A percentile compares a stretch with the other conserved stretches of the same genome.
phyloP scores from a whole-genome alignment of 2,113 vertebrate genomes.

The Dipodomys merriami region DNA sequence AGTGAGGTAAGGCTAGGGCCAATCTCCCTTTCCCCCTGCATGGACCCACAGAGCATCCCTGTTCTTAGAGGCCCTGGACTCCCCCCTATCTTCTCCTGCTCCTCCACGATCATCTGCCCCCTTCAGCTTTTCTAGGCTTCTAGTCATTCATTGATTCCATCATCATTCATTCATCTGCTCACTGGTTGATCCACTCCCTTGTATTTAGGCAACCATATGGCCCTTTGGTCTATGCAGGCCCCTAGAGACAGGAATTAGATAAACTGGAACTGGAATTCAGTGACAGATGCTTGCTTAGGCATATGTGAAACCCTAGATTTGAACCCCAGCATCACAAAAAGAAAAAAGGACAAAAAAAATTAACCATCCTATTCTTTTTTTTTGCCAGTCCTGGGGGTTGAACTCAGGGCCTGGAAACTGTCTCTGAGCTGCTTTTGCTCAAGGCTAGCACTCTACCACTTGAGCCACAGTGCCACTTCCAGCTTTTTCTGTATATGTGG shows the following conservation, averaged over 20 bases:
- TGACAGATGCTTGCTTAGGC: not conserved
- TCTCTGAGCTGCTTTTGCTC: no score
- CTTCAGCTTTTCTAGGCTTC: not conserved
- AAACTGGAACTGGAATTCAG: not conserved
- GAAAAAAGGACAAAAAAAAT: not conserved
- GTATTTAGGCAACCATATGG: not conserved
- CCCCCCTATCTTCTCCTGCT: not conserved
- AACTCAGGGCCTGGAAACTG: no score
- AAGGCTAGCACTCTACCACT: no score
- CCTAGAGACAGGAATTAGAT: not conserved
- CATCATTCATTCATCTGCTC: not conserved
- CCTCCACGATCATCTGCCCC: not conserved
- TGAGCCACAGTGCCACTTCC: no score
- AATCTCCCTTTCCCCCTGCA: not conserved
- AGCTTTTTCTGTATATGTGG: no score
- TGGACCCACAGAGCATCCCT: not conserved
- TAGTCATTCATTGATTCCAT: not conserved
- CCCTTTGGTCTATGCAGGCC: not conserved
- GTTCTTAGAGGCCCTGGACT: not conserved
- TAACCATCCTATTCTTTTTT: not conserved
- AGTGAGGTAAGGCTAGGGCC: conserved; percentile 81
- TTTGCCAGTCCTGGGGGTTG: no score
- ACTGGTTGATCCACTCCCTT: not conserved
- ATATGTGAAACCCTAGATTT: not conserved
- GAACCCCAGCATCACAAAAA: not conserved